Percentiles rank a stretch among this genome's conserved stretches.
These are phyloP conservation scores for Myotis daubentonii DNA, from an alignment of 2,797 vertebrate genomes.

Conservation along the genomic window DNA sequence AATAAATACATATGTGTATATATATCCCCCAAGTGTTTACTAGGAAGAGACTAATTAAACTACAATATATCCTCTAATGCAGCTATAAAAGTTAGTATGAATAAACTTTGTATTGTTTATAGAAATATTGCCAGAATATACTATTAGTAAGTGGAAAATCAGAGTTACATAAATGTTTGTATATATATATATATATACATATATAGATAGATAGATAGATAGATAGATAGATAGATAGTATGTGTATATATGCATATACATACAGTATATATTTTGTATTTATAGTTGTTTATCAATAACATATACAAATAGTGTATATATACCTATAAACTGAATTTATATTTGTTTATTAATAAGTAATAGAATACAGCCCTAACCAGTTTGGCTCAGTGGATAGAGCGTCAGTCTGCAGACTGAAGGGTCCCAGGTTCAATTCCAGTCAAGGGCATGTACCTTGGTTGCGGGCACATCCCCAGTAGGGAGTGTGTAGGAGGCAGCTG, in stretches of 20 bases:
- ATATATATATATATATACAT: neutral
- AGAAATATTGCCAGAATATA: neutral
- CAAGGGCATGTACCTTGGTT: too few species aligned
- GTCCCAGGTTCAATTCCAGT: too few species aligned
- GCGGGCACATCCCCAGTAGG: too few species aligned
- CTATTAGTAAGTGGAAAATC: neutral
- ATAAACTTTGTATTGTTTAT: neutral
- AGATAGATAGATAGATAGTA: too few species aligned
- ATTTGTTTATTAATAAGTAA: constrained; percentile 4
- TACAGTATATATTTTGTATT: neutral
- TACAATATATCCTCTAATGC: neutral
- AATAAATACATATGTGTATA: neutral
- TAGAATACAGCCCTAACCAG: neutral
- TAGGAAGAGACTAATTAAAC: neutral
- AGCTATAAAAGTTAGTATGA: neutral
- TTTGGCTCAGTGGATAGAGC: too few species aligned
- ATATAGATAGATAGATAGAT: too few species aligned
- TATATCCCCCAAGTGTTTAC: neutral
- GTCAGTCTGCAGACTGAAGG: too few species aligned
- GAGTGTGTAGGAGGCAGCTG: too few species aligned
- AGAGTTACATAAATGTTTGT: neutral
- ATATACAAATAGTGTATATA: neutral
- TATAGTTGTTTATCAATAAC: neutral
- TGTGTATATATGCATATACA: neutral
- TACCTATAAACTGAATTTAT: neutral